Evolutionary conservation across 2,797 vertebrate genomes (phyloP).

Genomic region (Spinus pinus): DNA sequence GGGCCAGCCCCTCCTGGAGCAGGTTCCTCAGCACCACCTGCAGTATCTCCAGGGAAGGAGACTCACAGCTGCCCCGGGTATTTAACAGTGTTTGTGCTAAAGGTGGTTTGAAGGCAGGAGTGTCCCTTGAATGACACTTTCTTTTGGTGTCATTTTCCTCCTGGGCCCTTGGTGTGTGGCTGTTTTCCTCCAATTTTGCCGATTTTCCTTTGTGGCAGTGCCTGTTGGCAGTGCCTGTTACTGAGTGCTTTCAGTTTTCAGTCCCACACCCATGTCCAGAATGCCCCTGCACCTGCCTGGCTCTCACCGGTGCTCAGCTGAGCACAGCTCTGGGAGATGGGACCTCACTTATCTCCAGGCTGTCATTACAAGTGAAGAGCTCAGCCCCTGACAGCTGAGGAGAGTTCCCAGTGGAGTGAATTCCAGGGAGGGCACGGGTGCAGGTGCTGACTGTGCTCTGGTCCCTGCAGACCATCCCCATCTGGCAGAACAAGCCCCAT

Average conservation of each 20-base stretch:
- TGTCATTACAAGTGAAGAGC: neutral
- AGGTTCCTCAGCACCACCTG: neutral
- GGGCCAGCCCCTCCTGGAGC: neutral
- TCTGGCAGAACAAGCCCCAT: constrained; percentile 98
- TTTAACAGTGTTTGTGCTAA: fast-evolving
- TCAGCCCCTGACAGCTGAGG: fast-evolving
- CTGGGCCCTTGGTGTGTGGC: fast-evolving
- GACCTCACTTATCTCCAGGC: too few relatives aligned
- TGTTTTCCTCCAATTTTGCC: neutral
- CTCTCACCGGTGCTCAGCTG: too few relatives aligned
- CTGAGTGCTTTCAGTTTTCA: too few relatives aligned
- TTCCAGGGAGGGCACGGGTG: fast-evolving
- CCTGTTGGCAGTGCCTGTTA: neutral
- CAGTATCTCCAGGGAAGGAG: neutral
- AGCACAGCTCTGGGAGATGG: too few relatives aligned
- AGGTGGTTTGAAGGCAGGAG: fast-evolving
- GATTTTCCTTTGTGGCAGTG: neutral
- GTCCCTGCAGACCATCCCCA: constrained; percentile 87
- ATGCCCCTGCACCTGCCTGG: too few relatives aligned
- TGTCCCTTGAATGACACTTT: neutral
- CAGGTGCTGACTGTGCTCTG: neutral
- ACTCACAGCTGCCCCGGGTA: neutral
- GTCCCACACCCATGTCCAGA: too few relatives aligned
- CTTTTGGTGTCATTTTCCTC: neutral
- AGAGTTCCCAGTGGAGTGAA: fast-evolving